Percentiles rank a stretch among this genome's conserved stretches.
Conservation (phyloP, 2,113 vertebrate species). For the Sorex araneus region DNA sequence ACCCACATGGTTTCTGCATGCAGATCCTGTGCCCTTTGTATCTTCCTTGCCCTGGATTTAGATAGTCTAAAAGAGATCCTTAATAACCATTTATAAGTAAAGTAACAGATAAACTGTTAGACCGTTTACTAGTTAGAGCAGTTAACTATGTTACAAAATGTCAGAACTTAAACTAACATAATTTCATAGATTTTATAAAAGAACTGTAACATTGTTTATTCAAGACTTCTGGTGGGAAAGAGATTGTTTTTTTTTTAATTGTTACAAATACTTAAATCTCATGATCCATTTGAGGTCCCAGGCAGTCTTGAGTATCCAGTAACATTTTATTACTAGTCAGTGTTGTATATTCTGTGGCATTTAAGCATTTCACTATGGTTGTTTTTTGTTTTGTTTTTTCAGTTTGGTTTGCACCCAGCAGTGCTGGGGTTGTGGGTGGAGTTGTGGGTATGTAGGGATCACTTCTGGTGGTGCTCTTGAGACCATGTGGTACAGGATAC, state of each 20-base stretch:
- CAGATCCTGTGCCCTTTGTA: too few species aligned
- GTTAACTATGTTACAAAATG: slow-evolving; percentile 28
- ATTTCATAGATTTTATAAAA: too few species aligned
- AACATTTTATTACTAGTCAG: slow-evolving; percentile 37
- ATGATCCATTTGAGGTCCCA: not conserved
- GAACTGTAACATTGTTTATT: too few species aligned
- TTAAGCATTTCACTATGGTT: slow-evolving; percentile 39
- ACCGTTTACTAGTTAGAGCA: slow-evolving; percentile 4
- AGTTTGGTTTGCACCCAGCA: too few species aligned
- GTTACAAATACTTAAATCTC: not conserved
- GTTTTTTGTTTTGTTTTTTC: too few species aligned
- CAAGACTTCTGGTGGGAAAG: not conserved
- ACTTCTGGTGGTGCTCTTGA: too few species aligned
- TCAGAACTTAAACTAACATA: not conserved
- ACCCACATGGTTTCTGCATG: too few species aligned
- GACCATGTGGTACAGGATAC: too few species aligned
- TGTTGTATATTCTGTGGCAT: slow-evolving; percentile 31
- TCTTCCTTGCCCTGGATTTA: too few species aligned
- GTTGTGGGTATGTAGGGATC: too few species aligned
- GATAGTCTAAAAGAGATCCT: not conserved
- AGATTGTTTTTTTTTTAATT: slow-evolving; percentile 37
- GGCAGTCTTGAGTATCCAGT: not conserved
- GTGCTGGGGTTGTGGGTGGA: too few species aligned
- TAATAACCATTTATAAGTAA: slow-evolving; percentile 28
- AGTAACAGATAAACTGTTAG: slow-evolving; percentile 37